These are phyloP conservation scores for Pseudochaenichthys georgianus DNA, from an alignment of 2,797 vertebrate species.

Conservation along the genomic window DNA sequence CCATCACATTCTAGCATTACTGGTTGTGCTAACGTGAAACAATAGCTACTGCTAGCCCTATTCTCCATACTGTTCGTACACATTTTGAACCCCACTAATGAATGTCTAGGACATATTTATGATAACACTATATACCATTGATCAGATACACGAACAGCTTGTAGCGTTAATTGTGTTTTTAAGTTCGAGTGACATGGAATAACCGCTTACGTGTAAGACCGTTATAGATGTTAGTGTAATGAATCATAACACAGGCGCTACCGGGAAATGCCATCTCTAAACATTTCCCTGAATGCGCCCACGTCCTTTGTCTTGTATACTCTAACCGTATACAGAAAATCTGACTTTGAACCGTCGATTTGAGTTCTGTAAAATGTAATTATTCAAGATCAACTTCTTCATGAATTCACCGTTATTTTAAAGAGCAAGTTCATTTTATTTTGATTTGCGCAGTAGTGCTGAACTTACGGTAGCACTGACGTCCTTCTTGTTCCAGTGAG, in stretches of 20 bases:
- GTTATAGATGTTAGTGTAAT: neutral
- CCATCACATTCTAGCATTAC: constrained; percentile 58
- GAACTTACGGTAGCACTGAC: neutral
- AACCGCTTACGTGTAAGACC: neutral
- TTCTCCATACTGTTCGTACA: constrained; percentile 56
- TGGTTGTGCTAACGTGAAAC: constrained; percentile 33
- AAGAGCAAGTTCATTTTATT: fast-evolving
- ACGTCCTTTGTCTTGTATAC: constrained; percentile 3
- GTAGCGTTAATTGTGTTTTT: fast-evolving
- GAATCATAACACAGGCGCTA: constrained; percentile 2
- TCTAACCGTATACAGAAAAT: neutral
- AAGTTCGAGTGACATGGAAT: neutral
- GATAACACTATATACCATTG: fast-evolving
- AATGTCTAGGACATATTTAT: fast-evolving
- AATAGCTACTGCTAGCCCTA: constrained; percentile 44
- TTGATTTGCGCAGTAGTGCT: neutral
- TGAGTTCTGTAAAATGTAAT: neutral
- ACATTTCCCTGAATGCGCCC: neutral
- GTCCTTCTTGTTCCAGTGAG: neutral
- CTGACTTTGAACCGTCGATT: fast-evolving
- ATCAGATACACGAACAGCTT: fast-evolving
- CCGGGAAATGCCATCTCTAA: constrained; percentile 14
- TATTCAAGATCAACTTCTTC: fast-evolving
- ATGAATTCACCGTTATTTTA: neutral
- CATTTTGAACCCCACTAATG: neutral